Base-by-base conservation (phyloP, 2,797 vertebrate species). In the Zonotrichia albicollis region DNA sequence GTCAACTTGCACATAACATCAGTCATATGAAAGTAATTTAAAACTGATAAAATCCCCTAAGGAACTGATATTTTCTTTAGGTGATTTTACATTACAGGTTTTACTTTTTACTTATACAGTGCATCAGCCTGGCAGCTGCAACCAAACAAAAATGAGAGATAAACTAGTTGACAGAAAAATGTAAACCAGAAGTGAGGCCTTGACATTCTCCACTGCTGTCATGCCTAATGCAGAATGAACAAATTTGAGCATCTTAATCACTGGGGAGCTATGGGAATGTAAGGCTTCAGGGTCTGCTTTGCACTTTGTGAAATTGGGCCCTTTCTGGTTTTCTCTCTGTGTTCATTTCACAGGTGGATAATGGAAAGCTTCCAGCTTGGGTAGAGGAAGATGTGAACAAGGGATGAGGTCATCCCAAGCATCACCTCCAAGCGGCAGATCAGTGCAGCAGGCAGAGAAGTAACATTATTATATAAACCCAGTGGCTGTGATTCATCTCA, bases 21-120 rank as follows among this genome's bases (percentile, higher is more conserved):
- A 77, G 36, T 75, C 74, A 95, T 65, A 92, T 43, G 54, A 90
- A 97, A 97, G 87, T 90, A 97, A 97, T 95, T 96, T 83, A 93
- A 95, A 95, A 84, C 18, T 62, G 43, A 72, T 85, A 83, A 85
- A 86, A 71, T 93, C 86, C 82, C 77, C 27, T 38, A 93, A 93
- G 92, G 42, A 95, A 94, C 45, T 53, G 40, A 19, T 79, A 66
- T 50, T 87, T 91, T 79, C 46, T 82, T 88, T 42, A 66, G 51
- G 55, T 82, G 77, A 73, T 84, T 87, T 91, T 50, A 60, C 67
- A 15, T 50, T 82, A 79, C 34, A 74, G 30, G 26, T 70, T 91
- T 94, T 74, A 57, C 8, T 60, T 90, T 88, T 90, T 34, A 45
- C 30, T 82, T 34, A 45, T 65, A 54, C 15, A 68, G 20, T 46